phyloP scores from a whole-genome alignment of 2,113 vertebrate species.

The Petrocephalus zakoni region DNA sequence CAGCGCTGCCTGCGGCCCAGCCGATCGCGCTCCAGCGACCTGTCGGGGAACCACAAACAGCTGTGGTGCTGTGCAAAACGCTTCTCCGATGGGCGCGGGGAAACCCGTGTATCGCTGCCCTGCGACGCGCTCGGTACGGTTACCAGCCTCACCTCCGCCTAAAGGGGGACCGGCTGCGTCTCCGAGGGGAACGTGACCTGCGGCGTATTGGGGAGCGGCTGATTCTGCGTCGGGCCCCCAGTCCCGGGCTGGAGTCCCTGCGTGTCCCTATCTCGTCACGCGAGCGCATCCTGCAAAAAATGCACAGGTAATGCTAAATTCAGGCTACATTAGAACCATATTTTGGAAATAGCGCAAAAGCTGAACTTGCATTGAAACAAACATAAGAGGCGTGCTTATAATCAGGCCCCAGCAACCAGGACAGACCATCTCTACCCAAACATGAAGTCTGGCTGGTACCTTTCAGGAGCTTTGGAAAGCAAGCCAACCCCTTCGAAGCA shows the following conservation, averaged over 20 bases:
- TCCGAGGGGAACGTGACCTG: slow-evolving; percentile 37
- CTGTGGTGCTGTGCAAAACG: neutral
- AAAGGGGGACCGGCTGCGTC: slow-evolving; percentile 20
- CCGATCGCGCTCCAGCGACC: slow-evolving; percentile 70
- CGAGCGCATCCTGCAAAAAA: slow-evolving; percentile 59
- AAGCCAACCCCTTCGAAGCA: neutral
- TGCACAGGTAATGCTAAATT: neutral
- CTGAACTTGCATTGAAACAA: neutral
- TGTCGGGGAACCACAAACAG: slow-evolving; percentile 21
- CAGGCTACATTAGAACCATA: neutral
- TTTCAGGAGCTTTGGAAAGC: neutral
- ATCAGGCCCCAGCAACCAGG: neutral
- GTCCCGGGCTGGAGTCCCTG: slow-evolving; percentile 45
- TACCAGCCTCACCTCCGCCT: slow-evolving; percentile 10
- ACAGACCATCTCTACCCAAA: neutral
- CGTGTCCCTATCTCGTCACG: slow-evolving; percentile 57
- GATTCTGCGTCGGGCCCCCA: slow-evolving; percentile 45
- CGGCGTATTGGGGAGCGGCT: slow-evolving; percentile 61
- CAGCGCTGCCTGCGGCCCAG: slow-evolving; percentile 73
- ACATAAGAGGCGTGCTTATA: neutral
- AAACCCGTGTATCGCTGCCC: no score
- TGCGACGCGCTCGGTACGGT: neutral
- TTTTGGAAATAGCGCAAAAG: neutral
- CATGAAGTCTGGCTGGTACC: neutral
- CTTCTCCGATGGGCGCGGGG: neutral